These are phyloP conservation scores for Kradibia gibbosae DNA, from an alignment of 1,140 invertebrate species.

Conservation along the genomic window DNA sequence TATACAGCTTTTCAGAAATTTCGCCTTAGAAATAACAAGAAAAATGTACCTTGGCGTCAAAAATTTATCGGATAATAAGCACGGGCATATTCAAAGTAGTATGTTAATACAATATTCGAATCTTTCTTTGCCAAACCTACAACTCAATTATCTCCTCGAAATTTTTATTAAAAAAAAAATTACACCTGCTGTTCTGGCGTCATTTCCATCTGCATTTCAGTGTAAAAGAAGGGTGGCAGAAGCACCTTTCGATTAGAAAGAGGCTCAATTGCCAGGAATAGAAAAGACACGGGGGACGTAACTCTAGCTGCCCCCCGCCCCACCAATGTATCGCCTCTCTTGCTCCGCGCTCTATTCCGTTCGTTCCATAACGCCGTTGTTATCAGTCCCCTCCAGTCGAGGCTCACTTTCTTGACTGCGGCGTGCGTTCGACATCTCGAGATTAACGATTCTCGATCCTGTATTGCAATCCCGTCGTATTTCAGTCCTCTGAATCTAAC, in stretches of 20 bases:
- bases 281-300: not conserved
- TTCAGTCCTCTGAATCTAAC: constrained; percentile 1
- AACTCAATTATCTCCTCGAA: not conserved
- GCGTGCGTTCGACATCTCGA: not conserved
- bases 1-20: not conserved
- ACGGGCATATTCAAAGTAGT: not conserved
- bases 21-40: not conserved
- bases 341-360: too few relatives aligned
- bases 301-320: too few relatives aligned
- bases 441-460: not conserved
- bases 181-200: not conserved
- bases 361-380: too few relatives aligned
- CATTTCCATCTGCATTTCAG: not conserved
- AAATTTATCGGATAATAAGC: not conserved
- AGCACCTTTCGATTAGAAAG: not conserved
- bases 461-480: not conserved
- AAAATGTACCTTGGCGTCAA: not conserved
- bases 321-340: too few relatives aligned
- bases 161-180: not conserved
- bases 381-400: not conserved
- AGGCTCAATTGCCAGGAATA: not conserved
- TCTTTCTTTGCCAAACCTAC: not conserved
- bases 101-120: not conserved
- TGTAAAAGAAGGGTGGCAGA: not conserved
- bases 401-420: not conserved